Conservation (phyloP, 64 coral and sea anemone species). For the Actinia tenebrosa region DNA sequence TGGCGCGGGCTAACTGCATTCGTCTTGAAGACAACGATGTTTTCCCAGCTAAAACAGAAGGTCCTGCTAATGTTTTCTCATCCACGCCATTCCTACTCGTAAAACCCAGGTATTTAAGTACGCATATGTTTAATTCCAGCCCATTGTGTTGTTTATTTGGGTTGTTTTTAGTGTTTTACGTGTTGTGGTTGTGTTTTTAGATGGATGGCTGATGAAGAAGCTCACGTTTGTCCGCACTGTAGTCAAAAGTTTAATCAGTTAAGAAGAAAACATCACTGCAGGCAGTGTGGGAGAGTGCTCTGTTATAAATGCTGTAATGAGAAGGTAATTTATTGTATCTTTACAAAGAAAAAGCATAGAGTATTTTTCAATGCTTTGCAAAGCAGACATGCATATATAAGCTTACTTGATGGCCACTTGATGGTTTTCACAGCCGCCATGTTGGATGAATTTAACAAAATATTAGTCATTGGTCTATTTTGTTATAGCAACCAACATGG, state of each 20-base stretch:
- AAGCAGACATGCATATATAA: too few species aligned
- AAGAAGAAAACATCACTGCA: conserved; percentile 87
- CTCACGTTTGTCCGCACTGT: conserved; percentile 75
- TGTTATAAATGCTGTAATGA: conserved; percentile 96
- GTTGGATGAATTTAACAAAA: too few species aligned
- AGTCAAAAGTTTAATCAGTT: conserved; percentile 88
- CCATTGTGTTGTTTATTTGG: not conserved
- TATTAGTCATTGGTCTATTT: too few species aligned
- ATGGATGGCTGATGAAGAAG: conserved; percentile 92
- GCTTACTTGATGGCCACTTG: too few species aligned
- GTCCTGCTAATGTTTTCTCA: conserved; percentile 94
- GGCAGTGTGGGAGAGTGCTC: conserved; percentile 83
- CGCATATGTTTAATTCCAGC: not conserved
- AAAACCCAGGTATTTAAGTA: conserved; percentile 64
- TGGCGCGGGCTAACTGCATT: conserved; percentile 69
- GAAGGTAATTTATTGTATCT: conserved; percentile 43
- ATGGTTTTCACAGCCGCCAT: too few species aligned
- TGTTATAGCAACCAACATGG: too few species aligned
- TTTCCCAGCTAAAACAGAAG: conserved; percentile 81
- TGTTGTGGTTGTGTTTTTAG: conserved; percentile 9
- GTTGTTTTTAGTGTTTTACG: not conserved
- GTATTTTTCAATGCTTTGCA: too few species aligned
- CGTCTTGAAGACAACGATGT: conserved; percentile 82
- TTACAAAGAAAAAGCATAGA: too few species aligned
- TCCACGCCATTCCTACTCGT: conserved; percentile 87